Conservation (phyloP, 2,888 invertebrate genomes). For the Electrophaes corylata region DNA sequence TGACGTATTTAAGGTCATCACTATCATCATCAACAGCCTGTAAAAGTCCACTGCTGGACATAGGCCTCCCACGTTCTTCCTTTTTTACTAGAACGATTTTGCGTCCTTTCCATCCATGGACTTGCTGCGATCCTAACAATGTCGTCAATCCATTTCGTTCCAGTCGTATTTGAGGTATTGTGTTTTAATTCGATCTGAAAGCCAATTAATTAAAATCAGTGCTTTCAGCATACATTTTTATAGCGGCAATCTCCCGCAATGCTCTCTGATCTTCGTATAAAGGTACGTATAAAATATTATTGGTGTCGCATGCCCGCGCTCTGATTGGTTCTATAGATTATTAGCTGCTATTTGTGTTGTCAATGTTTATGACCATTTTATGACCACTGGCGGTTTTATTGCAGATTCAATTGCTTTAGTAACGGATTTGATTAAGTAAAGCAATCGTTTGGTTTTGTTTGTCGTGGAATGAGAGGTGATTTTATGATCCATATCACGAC, state of each 20-base stretch:
- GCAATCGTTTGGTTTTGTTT: conserved; percentile 67
- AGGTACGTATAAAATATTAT: conserved; percentile 71
- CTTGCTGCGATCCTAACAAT: too few species aligned
- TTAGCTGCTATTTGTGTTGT: conserved; percentile 80
- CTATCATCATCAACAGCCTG: too few species aligned
- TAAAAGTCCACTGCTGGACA: too few species aligned
- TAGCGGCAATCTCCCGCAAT: conserved; percentile 69
- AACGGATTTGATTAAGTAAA: conserved; percentile 79
- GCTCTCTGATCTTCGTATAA: conserved; percentile 56
- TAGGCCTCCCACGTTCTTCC: too few species aligned
- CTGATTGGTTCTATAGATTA: conserved; percentile 75
- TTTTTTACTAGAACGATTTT: too few species aligned
- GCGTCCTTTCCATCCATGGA: too few species aligned
- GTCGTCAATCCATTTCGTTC: too few species aligned
- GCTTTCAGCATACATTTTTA: conserved; percentile 75
- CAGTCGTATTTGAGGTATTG: conserved; percentile 19
- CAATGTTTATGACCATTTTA: conserved; percentile 81
- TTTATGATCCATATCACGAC: conserved; percentile 48
- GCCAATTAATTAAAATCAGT: conserved; percentile 64
- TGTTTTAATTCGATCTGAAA: conserved; percentile 43
- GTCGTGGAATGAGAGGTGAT: conserved; percentile 52
- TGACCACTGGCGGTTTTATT: conserved; percentile 76
- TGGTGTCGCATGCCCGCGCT: conserved; percentile 51
- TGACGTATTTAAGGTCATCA: too few species aligned
- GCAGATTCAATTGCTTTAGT: conserved; percentile 74